A percentile compares a stretch with the other conserved stretches of the same genome.
phyloP scores from a whole-genome alignment of 1,140 invertebrate species.

The Calycopis cecrops region DNA sequence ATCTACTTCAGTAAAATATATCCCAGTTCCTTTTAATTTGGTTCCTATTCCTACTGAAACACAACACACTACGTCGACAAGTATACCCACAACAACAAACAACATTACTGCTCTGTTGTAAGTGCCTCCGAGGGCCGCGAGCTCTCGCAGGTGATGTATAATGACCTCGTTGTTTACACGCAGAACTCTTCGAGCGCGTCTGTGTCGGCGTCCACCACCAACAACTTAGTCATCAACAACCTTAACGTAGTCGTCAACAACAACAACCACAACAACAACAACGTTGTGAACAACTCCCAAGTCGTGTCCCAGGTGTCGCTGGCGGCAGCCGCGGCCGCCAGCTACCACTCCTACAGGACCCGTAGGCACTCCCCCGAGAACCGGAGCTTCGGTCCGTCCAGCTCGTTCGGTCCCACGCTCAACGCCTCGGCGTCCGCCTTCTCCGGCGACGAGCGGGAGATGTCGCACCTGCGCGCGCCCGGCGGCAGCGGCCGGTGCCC shows the following conservation, averaged over 20 bases:
- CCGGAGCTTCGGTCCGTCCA: slow-evolving; percentile 51
- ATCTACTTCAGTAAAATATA: too few species aligned
- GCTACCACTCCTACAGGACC: slow-evolving; percentile 67
- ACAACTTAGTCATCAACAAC: slow-evolving; percentile 74
- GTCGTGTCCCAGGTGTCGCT: slow-evolving; percentile 67
- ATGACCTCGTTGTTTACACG: slow-evolving; percentile 18
- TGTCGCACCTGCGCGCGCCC: slow-evolving; percentile 67
- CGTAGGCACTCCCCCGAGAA: slow-evolving; percentile 68
- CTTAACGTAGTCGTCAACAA: slow-evolving; percentile 74
- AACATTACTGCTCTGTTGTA: too few species aligned
- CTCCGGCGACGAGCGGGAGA: slow-evolving; percentile 58
- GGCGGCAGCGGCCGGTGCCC: slow-evolving; percentile 59
- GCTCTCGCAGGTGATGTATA: too few species aligned
- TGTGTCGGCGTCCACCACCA: slow-evolving; percentile 70
- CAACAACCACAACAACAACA: slow-evolving; percentile 75
- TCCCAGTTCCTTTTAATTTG: too few species aligned
- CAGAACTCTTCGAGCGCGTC: slow-evolving; percentile 64
- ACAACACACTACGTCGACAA: too few species aligned
- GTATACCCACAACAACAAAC: too few species aligned
- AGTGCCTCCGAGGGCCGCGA: too few species aligned
- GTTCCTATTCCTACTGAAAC: too few species aligned
- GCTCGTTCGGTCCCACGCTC: slow-evolving; percentile 62
- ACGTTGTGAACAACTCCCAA: slow-evolving; percentile 71
- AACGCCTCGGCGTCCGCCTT: slow-evolving; percentile 63
- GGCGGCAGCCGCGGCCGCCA: slow-evolving; percentile 67